Evolutionary conservation across 2,113 vertebrate species (phyloP), one percentile per base, ranked within the genome.

Genomic region (Coracopsis vasa): DNA sequence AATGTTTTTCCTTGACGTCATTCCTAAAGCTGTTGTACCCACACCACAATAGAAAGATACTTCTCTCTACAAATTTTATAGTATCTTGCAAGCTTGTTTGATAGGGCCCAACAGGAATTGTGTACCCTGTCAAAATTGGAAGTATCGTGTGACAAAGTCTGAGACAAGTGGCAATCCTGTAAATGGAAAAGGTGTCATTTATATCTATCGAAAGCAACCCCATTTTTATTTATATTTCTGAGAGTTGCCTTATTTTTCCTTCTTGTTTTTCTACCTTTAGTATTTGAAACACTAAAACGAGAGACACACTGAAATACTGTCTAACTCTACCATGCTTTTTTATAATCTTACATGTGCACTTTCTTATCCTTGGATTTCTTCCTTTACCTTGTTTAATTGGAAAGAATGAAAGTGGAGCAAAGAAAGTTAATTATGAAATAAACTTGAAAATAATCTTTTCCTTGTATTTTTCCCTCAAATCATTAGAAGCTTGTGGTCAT

Each of bases 21-120:
- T 58, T 95, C 87, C 69, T 70, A 78, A 83, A 93, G 60, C 81
- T 96, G 85, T 86, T 58, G 37, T 69, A 77, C 14, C 50, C 51
- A 33, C 62, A 74, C 31, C 53, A 31, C 58, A 73, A 70, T 48
- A 70, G 90, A 86, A 72, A 80, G 71, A 75, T 64, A 44, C 56
- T 85, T 95, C 62, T 31, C 80, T 90, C 72, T 83, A 25, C 45
- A 83, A 45, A 39, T 92, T 83, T 72, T 83, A 66, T 33, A 80
- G 2, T 94, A n/a, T 73, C 85, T 94, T 91, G 25, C 48, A 82
- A 88, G 64, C 74, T 83, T 96, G 90, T 96, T 96, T 95, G 90
- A 88, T 85, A 93, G 92, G 78, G 92, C 74, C 77, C 58, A 73
- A 94, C 96, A 93, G 72, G 85, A 54, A 33, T 54, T 54, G 53